Base-by-base conservation (phyloP, 1,140 invertebrate species). In the Delia radicum region DNA sequence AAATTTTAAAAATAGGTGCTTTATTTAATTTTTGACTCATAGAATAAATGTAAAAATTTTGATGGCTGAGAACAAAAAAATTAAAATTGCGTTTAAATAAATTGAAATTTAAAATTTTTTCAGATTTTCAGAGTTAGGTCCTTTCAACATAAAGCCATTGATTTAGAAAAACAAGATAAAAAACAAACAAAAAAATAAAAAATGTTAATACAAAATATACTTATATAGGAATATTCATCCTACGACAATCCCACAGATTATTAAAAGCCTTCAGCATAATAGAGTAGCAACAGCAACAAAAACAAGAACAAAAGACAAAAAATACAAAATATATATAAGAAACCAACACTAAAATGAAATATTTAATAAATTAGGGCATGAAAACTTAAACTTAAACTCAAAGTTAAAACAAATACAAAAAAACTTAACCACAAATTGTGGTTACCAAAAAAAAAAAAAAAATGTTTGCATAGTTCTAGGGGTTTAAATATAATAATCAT, bases 211-310 rank as follows among this genome's bases (percentile, higher is more conserved):
- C 48, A 21, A 46, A 71, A 33, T 28, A 29, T 21, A 69, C 26
- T 29, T 55, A 21, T 29, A 48, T 65, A 46, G 33, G 63, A 67
- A 21, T 69, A 26, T 29, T 42, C 71, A 73, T 67, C 79, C 79
- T 78, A 81, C 83, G 83, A 85, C 83, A 85, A 85, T 85, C 83
- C 83, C 83, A 85, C 83, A 85, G 83, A 84, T 79, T n/a, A n/a
- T n/a, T 78, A 80, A 77, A 79, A 84, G 83, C 83, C 83, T 84
- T 67, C 31, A 55, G 48, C 48, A 55, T 55, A 7, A 21, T 21
- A 55, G 48, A 55, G 48, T 55, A 55, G n/a, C n/a, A 55, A 55
- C n/a, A 48, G 6, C 12, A 48, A 37, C 13, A 37, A 18, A 55
- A 55, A 55, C 48, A 21, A 55, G 4, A 21, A 55, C 13, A 48